Evolutionary conservation across 2,888 invertebrate genomes (phyloP), one percentile per base, ranked within the genome.

Genomic region (Morpho helenor): DNA sequence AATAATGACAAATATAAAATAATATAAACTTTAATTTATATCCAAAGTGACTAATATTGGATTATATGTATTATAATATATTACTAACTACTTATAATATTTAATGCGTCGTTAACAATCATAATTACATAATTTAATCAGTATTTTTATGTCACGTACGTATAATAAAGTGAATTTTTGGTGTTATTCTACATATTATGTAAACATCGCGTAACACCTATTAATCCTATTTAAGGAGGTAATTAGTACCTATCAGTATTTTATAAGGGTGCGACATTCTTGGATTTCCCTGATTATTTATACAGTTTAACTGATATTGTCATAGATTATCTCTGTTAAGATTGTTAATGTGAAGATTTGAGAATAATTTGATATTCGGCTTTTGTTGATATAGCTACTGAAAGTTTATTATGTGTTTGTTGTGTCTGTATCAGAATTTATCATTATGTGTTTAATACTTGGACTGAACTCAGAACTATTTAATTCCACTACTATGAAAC

Each of bases 171-270:
- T 51, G 22, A n/a, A 52, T 8, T 31, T 50, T 54, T 57, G 54
- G 51, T 43, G 54, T 51, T 51, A 31, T 54, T 57, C 48, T 54
- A 57, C 51, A 51, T 22, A 41, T 54, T 48, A 50, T 43, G 48
- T 56, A 57, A 61, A 41, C 54, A 54, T 23, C 23, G 31, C 10
- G 40, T 57, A 51, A 56, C 42, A 53, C 53, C 51, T 39, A 7
- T 47, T 51, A 61, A 61, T 41, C 47, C 50, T 2, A 40, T 8
- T 54, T 54, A 57, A 60, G 56, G 44, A 45, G 42, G 42, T 57
- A 57, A 54, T 57, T 61, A 54, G 48, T 57, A 57, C 48, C 41
- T 57, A 48, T 57, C 50, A 57, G 43, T 8, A 44, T 48, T 54
- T 50, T 48, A 39, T 41, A 50, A 53, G 51, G 56, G 10, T 46